Evolutionary conservation across 2,113 vertebrate species (phyloP), one percentile per base, ranked within the genome.

Genomic region (Ptyas mucosa): DNA sequence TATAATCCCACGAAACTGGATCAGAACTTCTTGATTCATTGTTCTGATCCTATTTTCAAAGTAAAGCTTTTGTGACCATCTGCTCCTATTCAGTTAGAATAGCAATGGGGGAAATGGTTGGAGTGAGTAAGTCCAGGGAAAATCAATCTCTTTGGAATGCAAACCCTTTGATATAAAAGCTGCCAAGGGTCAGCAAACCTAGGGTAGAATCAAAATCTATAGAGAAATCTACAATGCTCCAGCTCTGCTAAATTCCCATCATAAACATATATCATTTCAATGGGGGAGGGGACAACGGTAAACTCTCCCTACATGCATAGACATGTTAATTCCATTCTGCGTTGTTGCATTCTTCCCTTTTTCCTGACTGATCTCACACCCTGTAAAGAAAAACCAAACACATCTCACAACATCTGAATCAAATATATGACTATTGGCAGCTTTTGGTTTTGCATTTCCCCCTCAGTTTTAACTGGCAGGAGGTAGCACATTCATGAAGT

Each of bases 391-490:
- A 58, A 52, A 49, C n/a, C 89, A 92, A 94, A 93, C 94, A 96
- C 96, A 94, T 96, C 95, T 93, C 94, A 87, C 92, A 96, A 92
- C 96, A 96, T 97, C 96, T 97, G 97, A 97, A 95, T 91, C 93
- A 93, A 96, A 97, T 97, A 97, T 96, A 95, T 92, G 93, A 94
- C 93, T 93, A 94, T 95, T 97, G 96, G 96, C 95, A 95, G 96
- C 95, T 96, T 95, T 96, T 85, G 87, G 95, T 92, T 95, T 95
- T 97, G 93, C 95, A 93, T 97, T 96, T 96, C 96, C 96, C 92
- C 93, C 95, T 0, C 24, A 96, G 95, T 93, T 97, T 94, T 95
- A 96, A 95, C 96, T 96, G 96, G 95, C 96, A 96, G 92, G 93
- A 96, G 95, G 96, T 93, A 1, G 93, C 92, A 94, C 96, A 96